Percentiles rank a stretch among this genome's conserved stretches.
phyloP scores from a whole-genome alignment of 2,888 invertebrate species.

The Euzophera pinguis region DNA sequence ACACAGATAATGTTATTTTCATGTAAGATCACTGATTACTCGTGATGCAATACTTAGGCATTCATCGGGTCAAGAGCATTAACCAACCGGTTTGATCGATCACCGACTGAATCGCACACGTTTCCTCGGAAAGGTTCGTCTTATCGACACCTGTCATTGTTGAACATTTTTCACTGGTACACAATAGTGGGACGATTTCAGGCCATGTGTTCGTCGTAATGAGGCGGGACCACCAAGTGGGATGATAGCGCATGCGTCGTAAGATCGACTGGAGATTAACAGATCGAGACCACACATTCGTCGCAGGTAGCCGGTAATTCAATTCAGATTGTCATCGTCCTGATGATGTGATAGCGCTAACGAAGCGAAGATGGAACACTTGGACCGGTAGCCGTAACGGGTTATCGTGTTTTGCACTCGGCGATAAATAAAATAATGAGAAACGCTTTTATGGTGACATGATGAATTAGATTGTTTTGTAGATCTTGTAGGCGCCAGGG shows the following conservation, averaged over 20 bases:
- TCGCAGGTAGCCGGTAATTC: slow-evolving; percentile 76
- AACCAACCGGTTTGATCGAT: slow-evolving; percentile 61
- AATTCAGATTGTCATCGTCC: slow-evolving; percentile 77
- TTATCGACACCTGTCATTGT: slow-evolving; percentile 74
- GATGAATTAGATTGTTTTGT: slow-evolving; percentile 11
- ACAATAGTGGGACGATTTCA: slow-evolving; percentile 63
- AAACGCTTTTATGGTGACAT: slow-evolving; percentile 21
- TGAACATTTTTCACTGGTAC: slow-evolving; percentile 71
- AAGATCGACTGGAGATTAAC: slow-evolving; percentile 70
- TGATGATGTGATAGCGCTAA: slow-evolving; percentile 74
- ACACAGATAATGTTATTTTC: slow-evolving; percentile 24
- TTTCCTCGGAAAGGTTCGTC: slow-evolving; percentile 21
- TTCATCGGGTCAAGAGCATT: slow-evolving; percentile 41
- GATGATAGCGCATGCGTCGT: slow-evolving; percentile 65
- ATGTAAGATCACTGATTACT: slow-evolving; percentile 36
- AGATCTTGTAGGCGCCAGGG: not conserved
- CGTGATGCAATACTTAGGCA: slow-evolving; percentile 42
- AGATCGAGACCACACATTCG: slow-evolving; percentile 75
- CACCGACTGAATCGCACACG: slow-evolving; percentile 49
- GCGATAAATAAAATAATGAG: slow-evolving; percentile 42
- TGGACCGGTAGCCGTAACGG: slow-evolving; percentile 63
- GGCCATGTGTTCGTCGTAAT: slow-evolving; percentile 62
- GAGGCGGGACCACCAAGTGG: slow-evolving; percentile 72
- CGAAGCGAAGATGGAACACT: slow-evolving; percentile 66
- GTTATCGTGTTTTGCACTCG: slow-evolving; percentile 39